Evolutionary conservation across 2,797 vertebrate genomes (phyloP), one percentile per base, ranked within the genome.

Genomic region (Danio jaintianensis): DNA sequence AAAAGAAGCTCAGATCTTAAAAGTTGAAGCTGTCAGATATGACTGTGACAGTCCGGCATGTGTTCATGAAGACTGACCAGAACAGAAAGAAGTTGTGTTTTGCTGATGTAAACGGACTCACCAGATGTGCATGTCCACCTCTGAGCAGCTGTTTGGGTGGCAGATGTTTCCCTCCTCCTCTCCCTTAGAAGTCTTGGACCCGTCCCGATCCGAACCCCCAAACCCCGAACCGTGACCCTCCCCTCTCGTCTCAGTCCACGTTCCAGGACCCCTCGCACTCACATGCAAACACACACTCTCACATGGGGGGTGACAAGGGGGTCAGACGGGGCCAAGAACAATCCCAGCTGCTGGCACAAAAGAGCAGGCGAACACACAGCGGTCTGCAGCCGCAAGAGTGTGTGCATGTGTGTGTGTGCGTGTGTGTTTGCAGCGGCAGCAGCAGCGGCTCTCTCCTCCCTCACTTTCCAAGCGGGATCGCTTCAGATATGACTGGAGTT

Each of bases 111-210:
- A 81, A 81, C 58, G 48, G 70, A 91, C 94, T 94, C 89, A 95
- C 94, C 94, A 94, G 93, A 92, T 86, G 89, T 92, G 90, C 94
- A 95, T 94, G 90, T 94, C 92, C 92, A 91, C 88, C 74, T 79
- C 83, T 85, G 88, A 86, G 83, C 73, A 75, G 62, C 78, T 68
- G 62, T 85, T 69, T 78, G 22, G 72, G 56, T 40, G 38, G 56
- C 66, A 73, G 75, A 70, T 63, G 75, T 55, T 76, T 81, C 71
- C 68, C 71, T 71, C 62, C 61, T 83, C 80, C 75, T 83, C 76
- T 78, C 80, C 68, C 64, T 82, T 56, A 42, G 71, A 71, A 56
- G 74, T n/a, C 62, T 56, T 77, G 59, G 67, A 67, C 73, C 82
- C 22, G 73, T 79, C 74, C 52, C n/a, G 66, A 67, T 58, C 70